Percentiles rank a stretch among this genome's conserved stretches.
Evolutionary conservation across 2,888 invertebrate species (phyloP).

Genomic region (Chaitophorus viminalis): DNA sequence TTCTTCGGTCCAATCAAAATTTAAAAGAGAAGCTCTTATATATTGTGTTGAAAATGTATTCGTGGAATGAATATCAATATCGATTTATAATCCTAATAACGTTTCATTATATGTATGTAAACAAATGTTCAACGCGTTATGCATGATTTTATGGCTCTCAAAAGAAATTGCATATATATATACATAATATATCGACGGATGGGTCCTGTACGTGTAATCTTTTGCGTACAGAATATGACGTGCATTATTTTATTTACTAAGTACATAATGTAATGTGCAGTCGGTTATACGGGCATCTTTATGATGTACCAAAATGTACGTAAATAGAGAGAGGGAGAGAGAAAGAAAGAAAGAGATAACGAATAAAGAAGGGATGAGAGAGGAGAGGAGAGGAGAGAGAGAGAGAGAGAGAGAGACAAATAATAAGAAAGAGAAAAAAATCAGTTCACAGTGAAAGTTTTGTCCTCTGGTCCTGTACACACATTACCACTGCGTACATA

Average conservation of each 20-base stretch:
- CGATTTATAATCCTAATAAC: not conserved
- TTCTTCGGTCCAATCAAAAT: too few relatives aligned
- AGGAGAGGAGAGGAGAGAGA: not conserved
- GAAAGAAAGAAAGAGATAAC: not conserved
- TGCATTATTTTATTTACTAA: not conserved
- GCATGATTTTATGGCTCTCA: not conserved
- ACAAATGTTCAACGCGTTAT: constrained; percentile 17
- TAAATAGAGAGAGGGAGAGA: not conserved
- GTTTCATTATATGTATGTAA: not conserved
- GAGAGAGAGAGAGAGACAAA: constrained; percentile 5
- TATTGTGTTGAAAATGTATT: not conserved
- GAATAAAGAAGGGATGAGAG: not conserved
- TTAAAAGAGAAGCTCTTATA: too few relatives aligned
- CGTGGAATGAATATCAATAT: not conserved
- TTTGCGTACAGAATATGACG: not conserved
- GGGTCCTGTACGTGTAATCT: not conserved
- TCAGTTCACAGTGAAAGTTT: constrained; percentile 61
- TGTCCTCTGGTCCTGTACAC: constrained; percentile 48
- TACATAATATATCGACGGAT: not conserved
- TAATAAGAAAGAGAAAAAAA: constrained; percentile 24
- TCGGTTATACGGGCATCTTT: not conserved
- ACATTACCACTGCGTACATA: not conserved
- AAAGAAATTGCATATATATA: not conserved
- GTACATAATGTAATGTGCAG: not conserved
- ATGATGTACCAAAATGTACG: not conserved